These are phyloP conservation scores for Drosophila pectinifera DNA, from an alignment of 1,140 invertebrate genomes.

Conservation along the genomic window DNA sequence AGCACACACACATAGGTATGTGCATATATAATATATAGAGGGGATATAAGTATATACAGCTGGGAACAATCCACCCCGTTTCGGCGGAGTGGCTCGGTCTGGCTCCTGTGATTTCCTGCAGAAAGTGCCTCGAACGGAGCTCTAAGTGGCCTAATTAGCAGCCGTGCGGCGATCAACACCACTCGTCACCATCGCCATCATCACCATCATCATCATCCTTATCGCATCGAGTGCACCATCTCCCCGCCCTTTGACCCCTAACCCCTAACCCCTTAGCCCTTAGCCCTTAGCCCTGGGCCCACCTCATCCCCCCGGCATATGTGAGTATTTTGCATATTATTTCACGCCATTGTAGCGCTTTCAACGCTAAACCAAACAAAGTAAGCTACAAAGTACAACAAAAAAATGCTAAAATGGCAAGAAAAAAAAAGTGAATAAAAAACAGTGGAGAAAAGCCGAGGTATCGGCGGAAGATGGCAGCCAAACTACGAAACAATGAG, in stretches of 20 bases:
- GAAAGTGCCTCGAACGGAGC: conserved; percentile 61
- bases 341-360: conserved; percentile 81
- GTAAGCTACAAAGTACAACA: conserved; percentile 20
- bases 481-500: conserved; percentile 73
- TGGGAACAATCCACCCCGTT: conserved; percentile 54
- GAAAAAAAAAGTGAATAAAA: conserved; percentile 1
- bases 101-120: conserved; percentile 70
- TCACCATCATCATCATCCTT: neutral
- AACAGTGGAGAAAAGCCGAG: conserved; percentile 13
- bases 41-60: neutral
- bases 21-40: neutral
- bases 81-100: conserved; percentile 24
- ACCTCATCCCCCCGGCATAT: conserved; percentile 11
- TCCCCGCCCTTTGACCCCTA: no score
- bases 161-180: conserved; percentile 80
- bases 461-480: conserved; percentile 27
- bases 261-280: no score
- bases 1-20: neutral
- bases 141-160: conserved; percentile 83
- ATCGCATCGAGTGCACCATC: conserved; percentile 48
- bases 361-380: conserved; percentile 59
- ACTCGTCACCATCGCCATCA: conserved; percentile 54
- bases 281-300: conserved; percentile 7
- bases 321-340: conserved; percentile 81
- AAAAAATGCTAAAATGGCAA: conserved; percentile 25